Conservation (phyloP, 2,888 invertebrate species). For the Erynnis tages region DNA sequence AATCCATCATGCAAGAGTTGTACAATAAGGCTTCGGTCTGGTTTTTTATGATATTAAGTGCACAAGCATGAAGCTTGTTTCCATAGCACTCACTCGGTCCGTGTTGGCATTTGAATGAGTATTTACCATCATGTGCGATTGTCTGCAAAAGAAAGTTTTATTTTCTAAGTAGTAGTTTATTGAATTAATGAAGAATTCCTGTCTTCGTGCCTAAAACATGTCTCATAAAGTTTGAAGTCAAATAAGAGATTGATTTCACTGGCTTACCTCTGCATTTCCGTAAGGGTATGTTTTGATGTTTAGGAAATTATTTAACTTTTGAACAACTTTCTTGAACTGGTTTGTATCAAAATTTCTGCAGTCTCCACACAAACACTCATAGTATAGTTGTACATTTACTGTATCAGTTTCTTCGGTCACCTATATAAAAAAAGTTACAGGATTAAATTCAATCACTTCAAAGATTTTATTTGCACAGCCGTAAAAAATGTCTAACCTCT, state of each 20-base stretch:
- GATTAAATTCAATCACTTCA: no score
- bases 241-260: no score
- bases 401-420: slow-evolving; percentile 13
- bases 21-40: slow-evolving; percentile 78
- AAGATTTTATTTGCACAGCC: no score
- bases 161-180: no score
- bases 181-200: no score
- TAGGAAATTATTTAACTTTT: slow-evolving; percentile 33
- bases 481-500: background rate
- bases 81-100: slow-evolving; percentile 86
- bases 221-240: no score
- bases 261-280: slow-evolving; percentile 44
- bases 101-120: slow-evolving; percentile 87
- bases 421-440: background rate
- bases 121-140: slow-evolving; percentile 33
- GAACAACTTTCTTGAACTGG: slow-evolving; percentile 30
- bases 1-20: slow-evolving; percentile 86
- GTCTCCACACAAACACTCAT: slow-evolving; percentile 43
- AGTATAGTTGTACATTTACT: slow-evolving; percentile 41
- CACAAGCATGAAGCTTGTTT: slow-evolving; percentile 90
- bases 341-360: slow-evolving; percentile 37
- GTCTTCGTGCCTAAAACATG: no score
- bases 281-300: slow-evolving; percentile 42
- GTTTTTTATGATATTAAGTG: slow-evolving; percentile 67
- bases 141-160: slow-evolving; percentile 35